Percentiles rank a stretch among this genome's conserved stretches.
These are phyloP conservation scores for Momotus momota DNA, from an alignment of 2,797 vertebrate species.

Conservation along the genomic window DNA sequence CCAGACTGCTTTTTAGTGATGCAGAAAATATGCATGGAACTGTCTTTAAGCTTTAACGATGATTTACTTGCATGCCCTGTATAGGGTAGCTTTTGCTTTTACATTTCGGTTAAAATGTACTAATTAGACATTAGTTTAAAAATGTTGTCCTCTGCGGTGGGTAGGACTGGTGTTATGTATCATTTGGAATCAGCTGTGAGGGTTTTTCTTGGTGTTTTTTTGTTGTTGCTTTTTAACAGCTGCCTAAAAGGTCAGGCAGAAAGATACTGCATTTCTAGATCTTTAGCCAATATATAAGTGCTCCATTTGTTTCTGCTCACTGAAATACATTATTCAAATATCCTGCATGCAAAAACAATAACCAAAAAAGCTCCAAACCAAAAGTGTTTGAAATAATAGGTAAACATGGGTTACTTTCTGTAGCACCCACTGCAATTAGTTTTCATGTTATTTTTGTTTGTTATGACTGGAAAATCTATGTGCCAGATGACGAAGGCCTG, in stretches of 20 bases:
- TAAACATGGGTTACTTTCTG: background rate
- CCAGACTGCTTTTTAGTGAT: constrained; percentile 35
- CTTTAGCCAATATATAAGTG: background rate
- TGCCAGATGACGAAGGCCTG: background rate
- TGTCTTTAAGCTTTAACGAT: constrained; percentile 2
- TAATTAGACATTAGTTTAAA: background rate
- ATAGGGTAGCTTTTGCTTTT: constrained; percentile 26
- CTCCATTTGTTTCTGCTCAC: background rate
- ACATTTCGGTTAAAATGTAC: background rate
- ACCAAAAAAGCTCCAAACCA: background rate
- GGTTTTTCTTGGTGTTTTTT: background rate
- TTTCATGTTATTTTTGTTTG: background rate
- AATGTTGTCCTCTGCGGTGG: background rate
- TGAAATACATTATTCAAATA: background rate
- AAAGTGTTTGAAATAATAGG: background rate
- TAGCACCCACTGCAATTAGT: background rate
- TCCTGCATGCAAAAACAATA: background rate
- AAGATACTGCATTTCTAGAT: background rate
- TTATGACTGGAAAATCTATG: background rate
- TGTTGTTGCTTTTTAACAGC: background rate
- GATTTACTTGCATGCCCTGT: constrained; percentile 6
- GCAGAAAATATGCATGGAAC: constrained; percentile 20
- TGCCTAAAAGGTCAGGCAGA: background rate
- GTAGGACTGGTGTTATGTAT: background rate
- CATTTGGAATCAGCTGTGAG: background rate